phyloP scores from a whole-genome alignment of 2,888 invertebrate genomes.

The Megamerina dolium region DNA sequence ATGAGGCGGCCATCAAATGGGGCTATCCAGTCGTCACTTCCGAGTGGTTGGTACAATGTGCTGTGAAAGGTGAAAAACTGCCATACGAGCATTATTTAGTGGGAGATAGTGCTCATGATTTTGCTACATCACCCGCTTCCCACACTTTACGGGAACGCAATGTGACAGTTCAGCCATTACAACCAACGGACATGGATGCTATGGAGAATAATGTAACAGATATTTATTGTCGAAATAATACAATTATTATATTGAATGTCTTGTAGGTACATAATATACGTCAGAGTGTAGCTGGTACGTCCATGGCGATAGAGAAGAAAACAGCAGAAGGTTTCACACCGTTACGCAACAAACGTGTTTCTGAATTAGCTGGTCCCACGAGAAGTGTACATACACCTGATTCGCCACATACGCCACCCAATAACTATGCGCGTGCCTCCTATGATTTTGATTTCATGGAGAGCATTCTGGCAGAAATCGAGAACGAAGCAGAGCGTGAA shows the following conservation, averaged over 20 bases:
- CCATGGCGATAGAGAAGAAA: background rate
- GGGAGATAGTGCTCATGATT: constrained; percentile 50
- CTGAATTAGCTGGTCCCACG: constrained; percentile 37
- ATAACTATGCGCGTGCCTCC: constrained; percentile 23
- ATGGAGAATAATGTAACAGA: constrained; percentile 20
- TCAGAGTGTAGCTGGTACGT: background rate
- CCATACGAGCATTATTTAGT: constrained; percentile 56
- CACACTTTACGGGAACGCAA: constrained; percentile 28
- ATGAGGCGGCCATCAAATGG: constrained; percentile 79
- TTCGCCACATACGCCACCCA: constrained; percentile 43
- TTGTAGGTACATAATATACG: background rate
- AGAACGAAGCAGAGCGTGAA: constrained; percentile 38
- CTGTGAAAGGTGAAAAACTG: constrained; percentile 51
- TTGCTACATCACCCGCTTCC: constrained; percentile 32
- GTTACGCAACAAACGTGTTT: constrained; percentile 40
- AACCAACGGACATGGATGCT: constrained; percentile 21
- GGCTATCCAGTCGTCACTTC: constrained; percentile 69
- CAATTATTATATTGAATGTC: background rate
- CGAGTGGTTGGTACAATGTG: constrained; percentile 72
- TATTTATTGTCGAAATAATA: background rate
- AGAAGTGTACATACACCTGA: constrained; percentile 22
- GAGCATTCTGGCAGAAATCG: constrained; percentile 34
- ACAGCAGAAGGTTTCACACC: constrained; percentile 41
- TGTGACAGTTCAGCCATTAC: constrained; percentile 7
- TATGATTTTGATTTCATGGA: constrained; percentile 35